A percentile compares a stretch with the other conserved stretches of the same genome.
Conservation (phyloP, 2,797 vertebrate genomes). For the Poecilia velifera region DNA sequence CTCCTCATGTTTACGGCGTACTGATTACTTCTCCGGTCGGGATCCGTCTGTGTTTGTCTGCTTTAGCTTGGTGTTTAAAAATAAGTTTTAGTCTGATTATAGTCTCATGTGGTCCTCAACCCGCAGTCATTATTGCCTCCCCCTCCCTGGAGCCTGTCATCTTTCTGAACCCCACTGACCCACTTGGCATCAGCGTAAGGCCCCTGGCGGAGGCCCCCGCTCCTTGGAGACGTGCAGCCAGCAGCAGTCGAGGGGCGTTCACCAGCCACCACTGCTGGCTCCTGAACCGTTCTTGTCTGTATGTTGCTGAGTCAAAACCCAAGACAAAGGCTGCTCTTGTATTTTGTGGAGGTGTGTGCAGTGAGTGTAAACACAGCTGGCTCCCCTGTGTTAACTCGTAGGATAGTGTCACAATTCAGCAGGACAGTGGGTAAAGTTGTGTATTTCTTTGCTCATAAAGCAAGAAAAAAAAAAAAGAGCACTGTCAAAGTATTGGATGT, state of each 20-base stretch:
- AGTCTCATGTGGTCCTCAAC: not conserved
- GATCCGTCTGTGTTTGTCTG: not conserved
- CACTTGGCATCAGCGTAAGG: slow-evolving; percentile 67
- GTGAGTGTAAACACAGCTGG: slow-evolving; percentile 65
- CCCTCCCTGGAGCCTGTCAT: slow-evolving; percentile 27
- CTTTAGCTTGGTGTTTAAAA: not conserved
- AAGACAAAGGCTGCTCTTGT: slow-evolving; percentile 78
- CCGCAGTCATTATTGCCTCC: slow-evolving; percentile 31
- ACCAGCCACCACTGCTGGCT: slow-evolving; percentile 60
- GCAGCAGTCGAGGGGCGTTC: slow-evolving; percentile 50
- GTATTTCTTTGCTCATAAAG: slow-evolving; percentile 15
- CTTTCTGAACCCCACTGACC: slow-evolving; percentile 69
- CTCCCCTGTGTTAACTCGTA: slow-evolving; percentile 29
- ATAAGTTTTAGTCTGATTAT: not conserved
- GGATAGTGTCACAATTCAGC: slow-evolving; percentile 12
- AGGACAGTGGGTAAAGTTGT: slow-evolving; percentile 13
- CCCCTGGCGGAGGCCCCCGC: slow-evolving; percentile 61
- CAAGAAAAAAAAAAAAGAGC: not conserved
- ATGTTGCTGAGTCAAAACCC: slow-evolving; percentile 48
- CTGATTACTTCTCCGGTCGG: not conserved
- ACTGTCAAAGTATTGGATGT: slow-evolving; percentile 18
- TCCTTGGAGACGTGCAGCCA: slow-evolving; percentile 60
- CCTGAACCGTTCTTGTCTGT: slow-evolving; percentile 72
- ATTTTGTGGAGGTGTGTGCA: slow-evolving; percentile 44
- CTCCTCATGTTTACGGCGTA: not conserved